These are phyloP conservation scores for Eidolon dupreanum DNA, from an alignment of 2,797 vertebrate genomes.

Conservation along the genomic window DNA sequence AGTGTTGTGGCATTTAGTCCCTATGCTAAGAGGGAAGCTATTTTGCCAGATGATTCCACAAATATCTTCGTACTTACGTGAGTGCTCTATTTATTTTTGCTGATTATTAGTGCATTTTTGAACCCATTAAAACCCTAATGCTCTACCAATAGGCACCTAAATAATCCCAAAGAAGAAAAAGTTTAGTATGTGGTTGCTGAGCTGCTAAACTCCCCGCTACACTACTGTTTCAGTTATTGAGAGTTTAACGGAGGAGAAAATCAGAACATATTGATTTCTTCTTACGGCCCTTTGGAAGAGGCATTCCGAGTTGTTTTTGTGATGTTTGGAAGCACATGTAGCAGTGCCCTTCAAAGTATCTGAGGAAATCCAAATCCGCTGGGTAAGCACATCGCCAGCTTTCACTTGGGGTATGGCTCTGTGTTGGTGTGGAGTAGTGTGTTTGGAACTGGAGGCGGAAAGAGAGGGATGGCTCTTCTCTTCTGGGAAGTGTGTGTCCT, in stretches of 20 bases:
- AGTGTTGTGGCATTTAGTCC: conserved; percentile 35
- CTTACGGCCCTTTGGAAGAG: conserved; percentile 58
- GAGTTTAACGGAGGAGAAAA: conserved; percentile 78
- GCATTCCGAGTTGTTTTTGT: conserved; percentile 27
- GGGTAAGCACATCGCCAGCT: background rate
- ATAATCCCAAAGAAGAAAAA: conserved; percentile 51
- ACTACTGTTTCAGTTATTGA: conserved; percentile 71
- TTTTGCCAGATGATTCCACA: conserved; percentile 61
- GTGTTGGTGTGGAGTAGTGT: background rate
- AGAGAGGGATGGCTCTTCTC: background rate
- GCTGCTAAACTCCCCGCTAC: conserved; percentile 58
- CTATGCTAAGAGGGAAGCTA: background rate
- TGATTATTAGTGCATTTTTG: conserved; percentile 41
- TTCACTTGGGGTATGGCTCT: background rate
- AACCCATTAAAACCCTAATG: conserved; percentile 55
- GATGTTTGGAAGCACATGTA: conserved; percentile 33
- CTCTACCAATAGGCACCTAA: conserved; percentile 33
- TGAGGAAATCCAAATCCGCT: conserved; percentile 28
- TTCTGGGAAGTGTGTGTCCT: background rate
- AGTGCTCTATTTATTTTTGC: conserved; percentile 70
- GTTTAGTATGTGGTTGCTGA: conserved; percentile 60
- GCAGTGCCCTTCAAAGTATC: background rate
- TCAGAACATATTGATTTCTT: conserved; percentile 77
- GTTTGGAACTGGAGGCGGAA: background rate
- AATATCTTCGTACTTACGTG: conserved; percentile 61